phyloP scores from a whole-genome alignment of 2,888 invertebrate species.

The Monopis laevigella region DNA sequence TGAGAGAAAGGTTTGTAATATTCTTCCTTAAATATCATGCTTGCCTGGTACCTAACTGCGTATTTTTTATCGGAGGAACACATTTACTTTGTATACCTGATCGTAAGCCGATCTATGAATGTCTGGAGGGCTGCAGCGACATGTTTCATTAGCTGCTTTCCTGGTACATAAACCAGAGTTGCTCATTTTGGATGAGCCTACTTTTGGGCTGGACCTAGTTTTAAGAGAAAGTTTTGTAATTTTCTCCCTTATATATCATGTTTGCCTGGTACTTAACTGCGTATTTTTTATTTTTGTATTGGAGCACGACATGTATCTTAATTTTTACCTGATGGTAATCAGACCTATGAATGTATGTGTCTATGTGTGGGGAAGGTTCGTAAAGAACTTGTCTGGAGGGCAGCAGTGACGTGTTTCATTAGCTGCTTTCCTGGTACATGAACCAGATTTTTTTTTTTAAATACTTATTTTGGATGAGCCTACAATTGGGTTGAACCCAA shows the following conservation, averaged over 20 bases:
- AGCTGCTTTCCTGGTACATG: constrained; percentile 88
- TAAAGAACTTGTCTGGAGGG: constrained; percentile 85
- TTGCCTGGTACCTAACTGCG: background rate
- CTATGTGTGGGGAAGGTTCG: constrained; percentile 61
- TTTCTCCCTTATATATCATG: too few relatives aligned
- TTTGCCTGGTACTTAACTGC: too few relatives aligned
- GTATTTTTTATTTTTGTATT: too few relatives aligned
- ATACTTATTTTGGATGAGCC: constrained; percentile 92
- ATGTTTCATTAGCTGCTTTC: constrained; percentile 90
- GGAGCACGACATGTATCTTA: too few relatives aligned
- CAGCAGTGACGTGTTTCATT: constrained; percentile 91
- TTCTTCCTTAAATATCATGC: too few relatives aligned
- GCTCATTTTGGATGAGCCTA: constrained; percentile 91
- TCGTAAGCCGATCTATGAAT: too few relatives aligned
- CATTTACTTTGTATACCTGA: too few relatives aligned
- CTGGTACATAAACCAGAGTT: constrained; percentile 89
- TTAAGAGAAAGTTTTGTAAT: constrained; percentile 76
- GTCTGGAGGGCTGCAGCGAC: constrained; percentile 91
- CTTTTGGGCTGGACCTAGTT: constrained; percentile 93
- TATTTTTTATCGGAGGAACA: too few relatives aligned
- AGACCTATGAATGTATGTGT: too few relatives aligned
- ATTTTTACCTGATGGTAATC: too few relatives aligned
- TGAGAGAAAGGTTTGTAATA: constrained; percentile 76
- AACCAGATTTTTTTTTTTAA: constrained; percentile 89
- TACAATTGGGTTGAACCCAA: constrained; percentile 93